A percentile compares a stretch with the other conserved stretches of the same genome.
phyloP scores from a whole-genome alignment of 2,113 vertebrate species.

The Bombycilla garrulus region DNA sequence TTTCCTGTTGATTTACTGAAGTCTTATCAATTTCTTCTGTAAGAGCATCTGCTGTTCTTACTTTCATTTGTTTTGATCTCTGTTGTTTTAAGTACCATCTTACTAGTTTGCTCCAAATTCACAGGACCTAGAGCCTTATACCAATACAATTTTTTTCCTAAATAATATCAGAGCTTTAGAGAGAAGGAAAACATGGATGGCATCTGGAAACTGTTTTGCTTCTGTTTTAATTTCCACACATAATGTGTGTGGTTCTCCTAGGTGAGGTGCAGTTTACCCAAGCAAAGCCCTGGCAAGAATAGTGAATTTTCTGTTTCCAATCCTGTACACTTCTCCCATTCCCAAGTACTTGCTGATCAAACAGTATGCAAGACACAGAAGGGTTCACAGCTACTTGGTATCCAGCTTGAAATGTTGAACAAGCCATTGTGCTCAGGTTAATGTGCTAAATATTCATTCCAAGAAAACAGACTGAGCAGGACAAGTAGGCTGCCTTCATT shows the following conservation, averaged over 20 bases:
- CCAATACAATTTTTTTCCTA: background rate
- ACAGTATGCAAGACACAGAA: background rate
- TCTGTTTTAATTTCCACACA: background rate
- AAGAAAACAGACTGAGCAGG: background rate
- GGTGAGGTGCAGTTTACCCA: background rate
- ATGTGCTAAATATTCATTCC: background rate
- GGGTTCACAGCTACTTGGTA: background rate
- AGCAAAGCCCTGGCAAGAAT: background rate
- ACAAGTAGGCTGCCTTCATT: background rate
- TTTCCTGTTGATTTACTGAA: background rate
- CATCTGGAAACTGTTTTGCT: background rate
- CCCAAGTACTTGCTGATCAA: background rate
- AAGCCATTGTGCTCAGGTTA: background rate
- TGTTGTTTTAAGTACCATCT: background rate
- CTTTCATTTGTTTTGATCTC: background rate
- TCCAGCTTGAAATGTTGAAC: background rate
- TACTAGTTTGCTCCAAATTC: background rate
- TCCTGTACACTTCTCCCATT: background rate
- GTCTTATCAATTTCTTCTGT: background rate
- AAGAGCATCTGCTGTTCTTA: background rate
- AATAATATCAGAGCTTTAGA: background rate
- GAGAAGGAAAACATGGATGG: background rate
- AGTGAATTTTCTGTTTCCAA: background rate
- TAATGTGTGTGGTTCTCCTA: accelerated
- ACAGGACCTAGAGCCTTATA: background rate